phyloP scores from a whole-genome alignment of 1,140 invertebrate genomes.

The Wasmannia auropunctata region DNA sequence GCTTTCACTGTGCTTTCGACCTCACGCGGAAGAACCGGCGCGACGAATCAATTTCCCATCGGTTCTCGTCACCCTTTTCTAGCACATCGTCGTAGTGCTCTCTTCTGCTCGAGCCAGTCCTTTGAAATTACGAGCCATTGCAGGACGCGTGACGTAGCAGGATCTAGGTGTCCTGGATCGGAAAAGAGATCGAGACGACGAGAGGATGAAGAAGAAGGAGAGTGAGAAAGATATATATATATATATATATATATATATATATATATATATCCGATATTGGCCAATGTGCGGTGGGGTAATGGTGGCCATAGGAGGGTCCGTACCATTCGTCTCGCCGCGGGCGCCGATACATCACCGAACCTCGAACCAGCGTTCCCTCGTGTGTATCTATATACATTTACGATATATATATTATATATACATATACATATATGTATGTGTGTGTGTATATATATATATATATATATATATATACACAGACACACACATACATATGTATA shows the following conservation, averaged over 20 bases:
- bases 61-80: constrained; percentile 9
- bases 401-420: constrained; percentile 62
- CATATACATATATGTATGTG: constrained; percentile 26
- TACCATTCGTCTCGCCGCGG: constrained; percentile 83
- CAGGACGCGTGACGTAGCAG: constrained; percentile 61
- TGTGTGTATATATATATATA: constrained; percentile 51
- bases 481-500: neutral
- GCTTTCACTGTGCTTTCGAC: constrained; percentile 52
- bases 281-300: constrained; percentile 81
- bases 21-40: constrained; percentile 9
- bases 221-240: neutral
- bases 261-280: constrained; percentile 81
- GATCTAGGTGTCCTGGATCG: constrained; percentile 64
- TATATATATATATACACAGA: constrained; percentile 10
- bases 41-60: constrained; percentile 60
- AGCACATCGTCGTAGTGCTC: constrained; percentile 25
- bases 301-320: constrained; percentile 80
- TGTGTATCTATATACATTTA: constrained; percentile 75
- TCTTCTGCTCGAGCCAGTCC: constrained; percentile 19
- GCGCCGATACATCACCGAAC: constrained; percentile 83
- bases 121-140: constrained; percentile 67
- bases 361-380: constrained; percentile 77
- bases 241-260: too few relatives aligned
- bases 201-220: neutral
- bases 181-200: neutral